Conservation (phyloP, 2,113 vertebrate genomes). For the Naja naja region DNA sequence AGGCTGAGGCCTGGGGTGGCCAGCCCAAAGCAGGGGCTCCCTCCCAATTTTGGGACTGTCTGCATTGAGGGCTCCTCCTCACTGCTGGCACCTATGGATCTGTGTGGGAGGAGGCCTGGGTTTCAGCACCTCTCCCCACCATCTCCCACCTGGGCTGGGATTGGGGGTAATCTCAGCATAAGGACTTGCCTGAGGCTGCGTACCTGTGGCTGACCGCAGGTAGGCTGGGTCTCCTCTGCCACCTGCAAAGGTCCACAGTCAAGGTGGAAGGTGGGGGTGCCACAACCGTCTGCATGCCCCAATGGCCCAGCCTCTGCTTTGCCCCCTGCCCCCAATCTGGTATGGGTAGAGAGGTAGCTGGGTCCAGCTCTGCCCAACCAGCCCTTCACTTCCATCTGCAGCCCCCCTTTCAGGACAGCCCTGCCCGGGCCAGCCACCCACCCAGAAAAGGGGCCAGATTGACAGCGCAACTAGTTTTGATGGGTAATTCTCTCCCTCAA, state of each 20-base stretch:
- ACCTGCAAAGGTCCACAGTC: not conserved
- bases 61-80: not conserved
- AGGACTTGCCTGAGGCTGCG: not conserved
- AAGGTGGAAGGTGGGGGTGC: not conserved
- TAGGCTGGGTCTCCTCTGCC: not conserved
- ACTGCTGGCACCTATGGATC: not conserved
- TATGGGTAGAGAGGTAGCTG: not conserved
- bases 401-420: not conserved
- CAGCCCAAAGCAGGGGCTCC: not conserved
- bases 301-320: not conserved
- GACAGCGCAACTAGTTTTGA: not conserved
- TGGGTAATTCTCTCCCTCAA: not conserved
- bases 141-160: not conserved
- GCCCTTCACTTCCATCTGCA: not conserved
- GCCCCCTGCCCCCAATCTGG: no score
- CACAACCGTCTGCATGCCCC: not conserved
- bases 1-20: not conserved
- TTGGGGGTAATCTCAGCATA: not conserved
- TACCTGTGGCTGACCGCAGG: not conserved
- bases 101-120: not conserved
- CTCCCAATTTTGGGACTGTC: not conserved
- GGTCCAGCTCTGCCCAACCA: not conserved
- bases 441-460: not conserved
- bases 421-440: not conserved
- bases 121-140: not conserved